Conservation (phyloP, 2,888 invertebrate species). For the Tetragonula carbonaria region DNA sequence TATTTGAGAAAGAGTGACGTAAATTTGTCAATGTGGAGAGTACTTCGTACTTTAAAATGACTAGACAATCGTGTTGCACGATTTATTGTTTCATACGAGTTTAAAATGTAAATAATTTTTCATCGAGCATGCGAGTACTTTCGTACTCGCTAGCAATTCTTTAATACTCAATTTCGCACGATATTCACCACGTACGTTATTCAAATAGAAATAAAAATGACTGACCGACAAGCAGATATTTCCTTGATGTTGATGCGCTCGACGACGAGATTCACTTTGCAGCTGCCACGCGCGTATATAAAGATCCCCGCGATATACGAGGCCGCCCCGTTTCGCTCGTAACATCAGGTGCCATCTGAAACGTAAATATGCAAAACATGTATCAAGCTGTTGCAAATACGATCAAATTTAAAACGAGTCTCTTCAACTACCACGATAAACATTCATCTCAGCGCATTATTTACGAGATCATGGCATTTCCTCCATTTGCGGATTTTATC, state of each 20-base stretch:
- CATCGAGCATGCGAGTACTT: too few species aligned
- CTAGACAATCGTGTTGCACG: too few species aligned
- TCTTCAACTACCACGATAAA: constrained; percentile 12
- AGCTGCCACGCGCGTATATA: constrained; percentile 86
- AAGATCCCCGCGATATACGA: constrained; percentile 84
- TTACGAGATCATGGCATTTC: not conserved
- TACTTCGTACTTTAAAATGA: too few species aligned
- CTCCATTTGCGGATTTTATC: not conserved
- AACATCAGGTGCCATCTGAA: constrained; percentile 86
- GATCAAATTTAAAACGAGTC: constrained; percentile 28
- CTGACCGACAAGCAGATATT: constrained; percentile 81
- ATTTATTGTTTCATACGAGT: too few species aligned
- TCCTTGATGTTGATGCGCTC: constrained; percentile 78
- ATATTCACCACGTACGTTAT: not conserved
- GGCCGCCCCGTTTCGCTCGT: constrained; percentile 83
- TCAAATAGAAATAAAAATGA: constrained; percentile 21
- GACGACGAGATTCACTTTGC: constrained; percentile 84
- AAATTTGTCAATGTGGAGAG: too few species aligned
- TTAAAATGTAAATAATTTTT: too few species aligned
- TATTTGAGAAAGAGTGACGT: too few species aligned
- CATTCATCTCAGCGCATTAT: not conserved
- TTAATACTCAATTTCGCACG: not conserved
- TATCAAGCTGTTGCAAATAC: constrained; percentile 8
- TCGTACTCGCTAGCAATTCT: not conserved
- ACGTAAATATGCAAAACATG: constrained; percentile 54